phyloP scores from a whole-genome alignment of 2,797 vertebrate genomes.

The Danio tinwini region DNA sequence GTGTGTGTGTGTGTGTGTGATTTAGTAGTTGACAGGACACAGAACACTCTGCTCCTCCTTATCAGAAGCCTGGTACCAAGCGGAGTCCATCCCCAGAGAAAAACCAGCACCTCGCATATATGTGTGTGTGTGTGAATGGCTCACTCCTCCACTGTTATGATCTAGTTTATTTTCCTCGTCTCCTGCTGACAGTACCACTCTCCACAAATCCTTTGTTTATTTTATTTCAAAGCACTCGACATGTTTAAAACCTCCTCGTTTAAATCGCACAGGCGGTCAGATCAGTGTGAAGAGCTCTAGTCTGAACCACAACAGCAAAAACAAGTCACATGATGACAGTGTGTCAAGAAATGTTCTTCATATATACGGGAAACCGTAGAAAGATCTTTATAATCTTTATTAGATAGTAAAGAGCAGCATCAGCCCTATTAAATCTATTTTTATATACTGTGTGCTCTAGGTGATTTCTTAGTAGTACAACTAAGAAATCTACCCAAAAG shows the following conservation, averaged over 20 bases:
- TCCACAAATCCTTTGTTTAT: slow-evolving; percentile 18
- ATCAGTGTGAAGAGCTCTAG: neutral
- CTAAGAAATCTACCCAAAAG: neutral
- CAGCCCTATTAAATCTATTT: neutral
- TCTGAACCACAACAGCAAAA: neutral
- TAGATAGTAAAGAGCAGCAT: neutral
- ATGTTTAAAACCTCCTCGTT: neutral
- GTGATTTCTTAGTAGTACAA: neutral
- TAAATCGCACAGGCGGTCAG: neutral
- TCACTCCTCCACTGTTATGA: slow-evolving; percentile 35
- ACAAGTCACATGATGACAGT: neutral
- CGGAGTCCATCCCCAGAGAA: slow-evolving; percentile 61
- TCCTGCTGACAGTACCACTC: slow-evolving; percentile 34
- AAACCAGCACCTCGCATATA: slow-evolving; percentile 25
- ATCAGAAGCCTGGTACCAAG: slow-evolving; percentile 78
- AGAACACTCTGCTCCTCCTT: slow-evolving; percentile 73
- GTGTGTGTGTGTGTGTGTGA: slow-evolving; percentile 51
- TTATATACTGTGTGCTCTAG: neutral
- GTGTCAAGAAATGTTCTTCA: neutral
- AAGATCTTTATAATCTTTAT: neutral
- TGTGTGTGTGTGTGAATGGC: slow-evolving; percentile 34
- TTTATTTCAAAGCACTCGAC: neutral
- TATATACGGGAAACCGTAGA: neutral
- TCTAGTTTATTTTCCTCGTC: slow-evolving; percentile 30
- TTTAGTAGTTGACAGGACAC: slow-evolving; percentile 67